Evolutionary conservation across 2,797 vertebrate genomes (phyloP).

Genomic region (Rhinella marina): DNA sequence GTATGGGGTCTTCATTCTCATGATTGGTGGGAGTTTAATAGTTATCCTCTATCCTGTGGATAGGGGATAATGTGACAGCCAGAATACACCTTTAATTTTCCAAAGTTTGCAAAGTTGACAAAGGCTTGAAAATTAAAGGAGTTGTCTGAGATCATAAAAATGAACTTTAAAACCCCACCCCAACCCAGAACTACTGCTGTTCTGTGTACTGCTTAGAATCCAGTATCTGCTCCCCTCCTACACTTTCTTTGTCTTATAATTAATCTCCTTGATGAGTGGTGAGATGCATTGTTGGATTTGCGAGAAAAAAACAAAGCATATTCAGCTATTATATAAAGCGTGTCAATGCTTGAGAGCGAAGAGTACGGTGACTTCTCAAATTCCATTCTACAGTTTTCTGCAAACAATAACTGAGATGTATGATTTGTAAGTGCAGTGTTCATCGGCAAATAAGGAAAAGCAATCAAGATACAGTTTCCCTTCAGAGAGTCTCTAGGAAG

Average conservation of each 20-base stretch:
- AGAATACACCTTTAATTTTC: no score
- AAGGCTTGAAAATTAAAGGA: no score
- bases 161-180: no score
- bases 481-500: background rate
- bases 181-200: no score
- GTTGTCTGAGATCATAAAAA: no score
- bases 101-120: no score
- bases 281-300: background rate
- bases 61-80: no score
- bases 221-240: background rate
- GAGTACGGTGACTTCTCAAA: background rate
- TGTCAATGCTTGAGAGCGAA: background rate
- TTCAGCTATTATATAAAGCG: background rate
- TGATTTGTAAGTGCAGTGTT: background rate
- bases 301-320: background rate
- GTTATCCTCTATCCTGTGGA: no score
- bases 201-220: background rate
- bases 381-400: background rate
- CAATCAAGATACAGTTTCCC: background rate
- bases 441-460: conserved; percentile 2
- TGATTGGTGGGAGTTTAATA: no score
- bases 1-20: no score
- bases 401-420: background rate
- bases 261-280: background rate
- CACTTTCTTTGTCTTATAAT: conserved; percentile 5